These are phyloP conservation scores for Herpetotheres cachinnans DNA, from an alignment of 2,113 vertebrate species.

Conservation along the genomic window DNA sequence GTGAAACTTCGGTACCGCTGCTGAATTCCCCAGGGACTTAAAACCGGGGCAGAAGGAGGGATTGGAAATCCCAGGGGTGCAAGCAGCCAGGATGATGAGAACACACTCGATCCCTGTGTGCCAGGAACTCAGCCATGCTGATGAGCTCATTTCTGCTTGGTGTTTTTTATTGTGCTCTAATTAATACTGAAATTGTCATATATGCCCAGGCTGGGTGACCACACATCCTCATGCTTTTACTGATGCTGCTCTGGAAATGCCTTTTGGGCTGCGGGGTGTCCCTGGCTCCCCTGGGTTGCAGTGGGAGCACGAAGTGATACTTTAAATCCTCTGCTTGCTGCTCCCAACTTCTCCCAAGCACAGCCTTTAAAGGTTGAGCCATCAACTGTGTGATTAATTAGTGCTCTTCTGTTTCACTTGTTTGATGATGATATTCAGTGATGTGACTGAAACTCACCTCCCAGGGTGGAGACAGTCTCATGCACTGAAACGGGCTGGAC, in stretches of 20 bases:
- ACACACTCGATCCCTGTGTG: background rate
- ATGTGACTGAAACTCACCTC: slow-evolving; percentile 13
- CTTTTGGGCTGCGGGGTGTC: background rate
- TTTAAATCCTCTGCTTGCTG: background rate
- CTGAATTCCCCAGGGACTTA: background rate
- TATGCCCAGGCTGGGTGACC: background rate
- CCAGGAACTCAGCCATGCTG: background rate
- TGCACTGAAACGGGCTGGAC: background rate
- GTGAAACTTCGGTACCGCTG: background rate
- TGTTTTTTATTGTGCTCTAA: background rate
- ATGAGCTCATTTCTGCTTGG: background rate
- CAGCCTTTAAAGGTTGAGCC: background rate
- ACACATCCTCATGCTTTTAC: background rate
- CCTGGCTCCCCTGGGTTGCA: background rate
- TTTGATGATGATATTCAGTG: background rate
- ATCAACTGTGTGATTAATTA: slow-evolving; percentile 15
- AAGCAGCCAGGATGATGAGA: background rate
- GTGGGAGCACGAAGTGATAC: background rate
- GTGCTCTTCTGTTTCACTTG: slow-evolving; percentile 19
- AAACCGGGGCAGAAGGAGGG: background rate
- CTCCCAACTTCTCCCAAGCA: background rate
- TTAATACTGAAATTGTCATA: background rate
- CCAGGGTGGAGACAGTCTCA: background rate
- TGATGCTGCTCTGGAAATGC: background rate
- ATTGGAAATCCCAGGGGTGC: background rate